Percentiles rank a stretch among this genome's conserved stretches.
These are phyloP conservation scores for Enoplosus armatus DNA, from an alignment of 2,797 vertebrate genomes.

Conservation along the genomic window DNA sequence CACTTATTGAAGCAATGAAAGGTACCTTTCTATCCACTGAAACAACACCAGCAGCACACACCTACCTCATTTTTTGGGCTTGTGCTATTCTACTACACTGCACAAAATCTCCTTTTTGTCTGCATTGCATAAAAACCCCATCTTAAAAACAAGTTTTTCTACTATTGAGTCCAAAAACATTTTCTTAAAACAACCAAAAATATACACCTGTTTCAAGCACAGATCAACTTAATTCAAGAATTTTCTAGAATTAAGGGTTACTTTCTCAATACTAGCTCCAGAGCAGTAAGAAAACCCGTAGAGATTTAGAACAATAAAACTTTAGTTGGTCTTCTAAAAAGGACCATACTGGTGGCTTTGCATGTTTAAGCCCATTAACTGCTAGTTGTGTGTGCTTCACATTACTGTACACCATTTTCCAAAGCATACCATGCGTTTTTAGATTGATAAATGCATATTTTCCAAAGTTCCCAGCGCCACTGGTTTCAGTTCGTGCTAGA, in stretches of 20 bases:
- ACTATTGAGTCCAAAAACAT: not conserved
- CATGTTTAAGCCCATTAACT: conserved; percentile 21
- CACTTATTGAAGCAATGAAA: conserved; percentile 34
- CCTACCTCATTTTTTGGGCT: conserved; percentile 17
- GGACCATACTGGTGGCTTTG: not conserved
- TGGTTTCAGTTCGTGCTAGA: conserved; percentile 13
- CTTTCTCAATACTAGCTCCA: not conserved
- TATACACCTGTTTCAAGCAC: not conserved
- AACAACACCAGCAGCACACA: conserved; percentile 27
- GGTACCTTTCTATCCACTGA: conserved; percentile 31
- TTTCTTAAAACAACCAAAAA: not conserved
- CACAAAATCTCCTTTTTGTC: conserved; percentile 10
- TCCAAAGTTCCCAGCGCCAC: conserved; percentile 7
- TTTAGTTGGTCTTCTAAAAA: not conserved
- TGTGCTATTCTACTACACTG: not conserved
- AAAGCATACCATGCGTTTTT: not conserved
- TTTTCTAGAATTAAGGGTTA: not conserved
- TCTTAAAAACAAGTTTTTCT: not conserved
- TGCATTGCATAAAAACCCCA: not conserved
- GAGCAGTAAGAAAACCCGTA: not conserved
- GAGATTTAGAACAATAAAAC: conserved; percentile 1
- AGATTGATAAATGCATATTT: conserved; percentile 22
- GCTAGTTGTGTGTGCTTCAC: not conserved
- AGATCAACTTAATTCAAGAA: not conserved
- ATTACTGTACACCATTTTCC: conserved; percentile 4